phyloP scores from a whole-genome alignment of 2,888 invertebrate species.

The Corythucha ciliata region DNA sequence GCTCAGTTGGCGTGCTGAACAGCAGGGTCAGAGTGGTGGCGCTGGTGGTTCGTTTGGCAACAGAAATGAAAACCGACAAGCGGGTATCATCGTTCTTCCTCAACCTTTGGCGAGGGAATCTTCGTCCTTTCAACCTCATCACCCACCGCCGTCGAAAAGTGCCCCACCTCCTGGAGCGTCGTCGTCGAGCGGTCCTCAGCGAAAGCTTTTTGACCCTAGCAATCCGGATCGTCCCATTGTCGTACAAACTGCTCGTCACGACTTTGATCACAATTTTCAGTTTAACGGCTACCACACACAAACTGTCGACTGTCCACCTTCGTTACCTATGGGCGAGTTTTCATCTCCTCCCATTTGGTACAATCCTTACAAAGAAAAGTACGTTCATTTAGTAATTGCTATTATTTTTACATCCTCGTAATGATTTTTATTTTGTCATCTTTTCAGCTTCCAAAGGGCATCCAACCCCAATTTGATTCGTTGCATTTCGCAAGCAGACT shows the following conservation, averaged over 20 bases:
- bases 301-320: conserved; percentile 14
- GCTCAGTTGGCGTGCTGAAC: too few relatives aligned
- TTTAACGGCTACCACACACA: too few relatives aligned
- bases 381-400: conserved; percentile 20
- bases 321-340: conserved; percentile 19
- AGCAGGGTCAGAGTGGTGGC: too few relatives aligned
- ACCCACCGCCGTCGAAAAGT: not conserved
- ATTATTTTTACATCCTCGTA: not conserved
- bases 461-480: conserved; percentile 54
- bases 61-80: conserved; percentile 36
- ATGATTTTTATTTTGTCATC: conserved; percentile 17
- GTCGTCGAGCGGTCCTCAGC: conserved; percentile 24
- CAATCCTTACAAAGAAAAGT: conserved; percentile 48
- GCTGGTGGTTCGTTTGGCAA: conserved; percentile 9
- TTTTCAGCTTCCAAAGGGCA: conserved; percentile 48
- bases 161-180: not conserved
- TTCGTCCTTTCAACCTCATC: conserved; percentile 16
- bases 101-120: conserved; percentile 31
- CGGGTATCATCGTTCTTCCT: conserved; percentile 44
- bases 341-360: conserved; percentile 49
- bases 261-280: conserved; percentile 19
- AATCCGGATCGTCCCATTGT: conserved; percentile 64
- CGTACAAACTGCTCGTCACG: conserved; percentile 27
- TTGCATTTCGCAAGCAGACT: conserved; percentile 59
- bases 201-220: conserved; percentile 53